Evolutionary conservation across 2,797 vertebrate genomes (phyloP).

Genomic region (Falco cherrug): DNA sequence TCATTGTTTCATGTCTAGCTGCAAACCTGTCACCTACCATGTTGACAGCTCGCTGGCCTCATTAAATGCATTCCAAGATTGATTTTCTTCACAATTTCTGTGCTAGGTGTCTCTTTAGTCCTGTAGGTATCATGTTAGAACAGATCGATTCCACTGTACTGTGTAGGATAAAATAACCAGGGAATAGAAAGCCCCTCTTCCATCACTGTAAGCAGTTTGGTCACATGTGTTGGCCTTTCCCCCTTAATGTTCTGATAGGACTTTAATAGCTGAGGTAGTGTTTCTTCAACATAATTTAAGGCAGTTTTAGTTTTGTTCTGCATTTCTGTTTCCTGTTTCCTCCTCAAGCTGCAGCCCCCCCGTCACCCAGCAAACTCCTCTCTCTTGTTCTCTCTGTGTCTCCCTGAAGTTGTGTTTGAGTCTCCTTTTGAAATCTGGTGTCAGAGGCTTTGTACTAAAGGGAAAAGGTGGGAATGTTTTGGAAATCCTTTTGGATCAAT

Average conservation of each 20-base stretch:
- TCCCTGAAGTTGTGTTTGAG: neutral
- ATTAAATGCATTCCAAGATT: neutral
- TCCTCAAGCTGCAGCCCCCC: neutral
- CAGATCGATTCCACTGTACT: neutral
- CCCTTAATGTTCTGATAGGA: neutral
- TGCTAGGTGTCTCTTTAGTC: neutral
- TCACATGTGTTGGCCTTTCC: neutral
- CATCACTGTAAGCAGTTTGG: neutral
- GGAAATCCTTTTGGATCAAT: neutral
- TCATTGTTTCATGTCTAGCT: neutral
- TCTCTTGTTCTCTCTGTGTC: fast-evolving
- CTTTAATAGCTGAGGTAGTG: neutral
- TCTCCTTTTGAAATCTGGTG: neutral
- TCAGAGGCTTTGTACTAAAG: neutral
- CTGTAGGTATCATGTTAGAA: neutral
- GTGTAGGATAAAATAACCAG: neutral
- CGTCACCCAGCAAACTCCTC: neutral
- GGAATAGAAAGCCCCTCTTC: neutral
- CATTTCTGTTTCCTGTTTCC: neutral
- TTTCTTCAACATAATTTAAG: neutral
- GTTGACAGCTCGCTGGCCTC: neutral
- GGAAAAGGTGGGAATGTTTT: neutral
- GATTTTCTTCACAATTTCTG: conserved; percentile 18
- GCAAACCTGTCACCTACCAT: neutral
- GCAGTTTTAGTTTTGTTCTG: neutral